Conservation (phyloP, 2,113 vertebrate species). For the Sphyrna mokarran region DNA sequence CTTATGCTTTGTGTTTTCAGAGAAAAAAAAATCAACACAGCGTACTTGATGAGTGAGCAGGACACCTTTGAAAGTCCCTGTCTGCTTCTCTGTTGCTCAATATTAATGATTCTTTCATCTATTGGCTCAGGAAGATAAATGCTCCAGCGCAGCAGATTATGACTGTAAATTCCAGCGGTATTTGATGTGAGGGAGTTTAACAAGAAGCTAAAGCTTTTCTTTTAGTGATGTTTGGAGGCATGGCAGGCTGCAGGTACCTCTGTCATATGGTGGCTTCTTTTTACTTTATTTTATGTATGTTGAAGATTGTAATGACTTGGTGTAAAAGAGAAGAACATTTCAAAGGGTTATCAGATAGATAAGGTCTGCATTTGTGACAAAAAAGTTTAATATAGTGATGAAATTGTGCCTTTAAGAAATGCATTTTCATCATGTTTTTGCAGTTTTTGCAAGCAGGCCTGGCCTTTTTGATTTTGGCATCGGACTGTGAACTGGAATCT, state of each 20-base stretch:
- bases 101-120: conserved; percentile 87
- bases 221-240: conserved; percentile 64
- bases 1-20: conserved; percentile 75
- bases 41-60: conserved; percentile 74
- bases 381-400: background rate
- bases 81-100: conserved; percentile 70
- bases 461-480: no score
- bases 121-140: conserved; percentile 47
- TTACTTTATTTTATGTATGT: background rate
- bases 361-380: background rate
- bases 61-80: conserved; percentile 84
- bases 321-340: background rate
- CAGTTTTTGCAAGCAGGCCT: no score
- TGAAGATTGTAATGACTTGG: background rate
- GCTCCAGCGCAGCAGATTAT: conserved; percentile 80
- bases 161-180: conserved; percentile 72
- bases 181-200: conserved; percentile 70
- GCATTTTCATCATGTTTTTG: no score
- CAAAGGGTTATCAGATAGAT: background rate
- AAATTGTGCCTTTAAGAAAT: no score
- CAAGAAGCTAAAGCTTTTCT: conserved; percentile 78
- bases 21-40: conserved; percentile 69
- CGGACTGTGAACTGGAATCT: no score
- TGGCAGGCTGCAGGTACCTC: conserved; percentile 60
- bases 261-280: conserved; percentile 49